Percentiles rank a stretch among this genome's conserved stretches.
These are phyloP conservation scores for Pinctada fucata DNA, from an alignment of 2,888 invertebrate genomes.

Conservation along the genomic window DNA sequence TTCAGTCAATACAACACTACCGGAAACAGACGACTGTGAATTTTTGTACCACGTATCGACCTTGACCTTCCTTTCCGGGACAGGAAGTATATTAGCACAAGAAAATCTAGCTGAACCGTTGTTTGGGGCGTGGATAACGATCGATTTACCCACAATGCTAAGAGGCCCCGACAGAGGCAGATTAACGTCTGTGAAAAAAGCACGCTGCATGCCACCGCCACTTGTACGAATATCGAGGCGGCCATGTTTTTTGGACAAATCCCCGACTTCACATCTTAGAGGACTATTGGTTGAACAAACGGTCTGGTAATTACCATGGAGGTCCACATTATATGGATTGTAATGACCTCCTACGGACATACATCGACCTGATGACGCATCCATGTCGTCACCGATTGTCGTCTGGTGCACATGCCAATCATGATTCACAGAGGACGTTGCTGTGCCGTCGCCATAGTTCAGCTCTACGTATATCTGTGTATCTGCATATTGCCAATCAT, in stretches of 20 bases:
- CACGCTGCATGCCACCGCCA: slow-evolving; percentile 32
- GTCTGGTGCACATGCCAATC: slow-evolving; percentile 89
- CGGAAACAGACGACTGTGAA: slow-evolving; percentile 20
- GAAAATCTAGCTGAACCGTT: slow-evolving; percentile 86
- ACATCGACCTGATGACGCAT: slow-evolving; percentile 74
- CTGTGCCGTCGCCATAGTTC: slow-evolving; percentile 87
- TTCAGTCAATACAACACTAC: slow-evolving; percentile 44
- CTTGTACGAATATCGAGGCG: slow-evolving; percentile 66
- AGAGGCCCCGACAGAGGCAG: slow-evolving; percentile 87
- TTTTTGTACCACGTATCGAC: slow-evolving; percentile 35
- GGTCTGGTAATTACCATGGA: slow-evolving; percentile 53
- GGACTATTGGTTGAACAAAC: slow-evolving; percentile 81
- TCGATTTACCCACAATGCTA: slow-evolving; percentile 87
- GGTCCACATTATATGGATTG: slow-evolving; percentile 85
- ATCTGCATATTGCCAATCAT: slow-evolving; percentile 87
- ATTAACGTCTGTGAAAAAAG: slow-evolving; percentile 85
- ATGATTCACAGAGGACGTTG: slow-evolving; percentile 76
- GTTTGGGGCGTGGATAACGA: slow-evolving; percentile 91
- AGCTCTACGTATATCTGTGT: slow-evolving; percentile 90
- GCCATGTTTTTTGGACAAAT: slow-evolving; percentile 79
- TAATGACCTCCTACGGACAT: slow-evolving; percentile 85
- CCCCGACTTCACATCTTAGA: slow-evolving; percentile 92
- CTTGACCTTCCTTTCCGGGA: slow-evolving; percentile 43
- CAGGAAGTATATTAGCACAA: slow-evolving; percentile 81
- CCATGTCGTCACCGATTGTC: slow-evolving; percentile 88